Percentiles rank a stretch among this genome's conserved stretches.
These are phyloP conservation scores for Apotomis betuletana DNA, from an alignment of 2,888 invertebrate species.

Conservation along the genomic window DNA sequence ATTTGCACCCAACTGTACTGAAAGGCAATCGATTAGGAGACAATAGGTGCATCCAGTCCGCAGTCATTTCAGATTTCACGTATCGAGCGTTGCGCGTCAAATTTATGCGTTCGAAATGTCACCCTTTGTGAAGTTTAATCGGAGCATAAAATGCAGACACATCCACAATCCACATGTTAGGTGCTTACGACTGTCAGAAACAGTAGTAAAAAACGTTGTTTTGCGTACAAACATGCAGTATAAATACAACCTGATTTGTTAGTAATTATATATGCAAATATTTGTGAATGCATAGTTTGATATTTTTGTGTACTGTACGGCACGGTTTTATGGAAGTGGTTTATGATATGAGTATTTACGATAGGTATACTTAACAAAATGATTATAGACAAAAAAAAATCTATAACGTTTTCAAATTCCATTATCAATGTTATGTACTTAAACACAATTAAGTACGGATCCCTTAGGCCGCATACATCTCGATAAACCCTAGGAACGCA, in stretches of 20 bases:
- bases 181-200: background rate
- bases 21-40: constrained; percentile 57
- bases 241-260: background rate
- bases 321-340: too few species aligned
- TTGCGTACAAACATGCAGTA: background rate
- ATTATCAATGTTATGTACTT: too few species aligned
- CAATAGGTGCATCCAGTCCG: constrained; percentile 50
- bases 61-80: constrained; percentile 40
- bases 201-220: background rate
- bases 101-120: constrained; percentile 35
- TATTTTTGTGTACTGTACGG: too few species aligned
- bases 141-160: constrained; percentile 9
- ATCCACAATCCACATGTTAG: background rate
- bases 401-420: too few species aligned
- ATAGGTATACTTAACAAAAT: too few species aligned
- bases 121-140: constrained; percentile 28
- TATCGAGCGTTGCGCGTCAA: constrained; percentile 31
- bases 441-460: too few species aligned
- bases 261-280: too few species aligned
- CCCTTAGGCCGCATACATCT: too few species aligned
- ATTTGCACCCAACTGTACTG: constrained; percentile 58
- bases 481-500: too few species aligned
- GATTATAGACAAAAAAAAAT: too few species aligned
- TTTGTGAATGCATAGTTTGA: too few species aligned
- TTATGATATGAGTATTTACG: background rate